Evolutionary conservation across 2,888 invertebrate genomes (phyloP).

Genomic region (Hermaeophaga mercurialis): DNA sequence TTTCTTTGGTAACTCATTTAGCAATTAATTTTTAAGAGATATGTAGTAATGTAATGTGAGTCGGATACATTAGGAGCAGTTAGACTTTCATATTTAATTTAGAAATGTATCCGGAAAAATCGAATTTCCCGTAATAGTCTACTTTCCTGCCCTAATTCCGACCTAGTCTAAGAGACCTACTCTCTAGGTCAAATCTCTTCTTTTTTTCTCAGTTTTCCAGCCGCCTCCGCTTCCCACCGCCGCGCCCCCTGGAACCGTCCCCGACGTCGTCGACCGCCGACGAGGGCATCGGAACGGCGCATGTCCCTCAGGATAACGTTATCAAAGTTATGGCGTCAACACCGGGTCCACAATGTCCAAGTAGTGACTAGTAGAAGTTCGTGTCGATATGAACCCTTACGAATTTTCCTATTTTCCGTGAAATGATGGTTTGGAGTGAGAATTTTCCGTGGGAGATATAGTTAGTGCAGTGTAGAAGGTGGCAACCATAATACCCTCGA

Average conservation of each 20-base stretch:
- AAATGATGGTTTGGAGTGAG: slow-evolving; percentile 13
- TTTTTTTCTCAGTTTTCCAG: slow-evolving; percentile 6
- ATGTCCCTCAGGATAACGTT: slow-evolving; percentile 32
- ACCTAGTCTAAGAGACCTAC: slow-evolving; percentile 26
- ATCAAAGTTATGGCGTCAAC: slow-evolving; percentile 33
- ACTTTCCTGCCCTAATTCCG: slow-evolving; percentile 21
- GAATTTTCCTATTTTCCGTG: slow-evolving; percentile 11
- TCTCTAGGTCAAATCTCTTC: slow-evolving; percentile 22
- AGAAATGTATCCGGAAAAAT: neutral
- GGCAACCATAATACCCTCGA: slow-evolving; percentile 20
- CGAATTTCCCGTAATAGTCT: slow-evolving; percentile 3
- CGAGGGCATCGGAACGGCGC: slow-evolving; percentile 22
- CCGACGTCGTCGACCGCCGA: slow-evolving; percentile 15
- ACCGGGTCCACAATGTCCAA: slow-evolving; percentile 26
- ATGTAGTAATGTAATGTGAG: no score
- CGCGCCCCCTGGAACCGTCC: slow-evolving; percentile 11
- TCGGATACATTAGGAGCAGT: neutral
- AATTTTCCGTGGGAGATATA: slow-evolving; percentile 8
- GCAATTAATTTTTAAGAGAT: no score
- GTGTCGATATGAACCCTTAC: slow-evolving; percentile 24
- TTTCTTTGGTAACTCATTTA: no score
- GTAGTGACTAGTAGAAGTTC: slow-evolving; percentile 23
- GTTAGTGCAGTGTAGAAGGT: slow-evolving; percentile 13
- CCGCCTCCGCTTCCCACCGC: slow-evolving; percentile 3
- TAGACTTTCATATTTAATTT: neutral